These are phyloP conservation scores for Hyphantria cunea DNA, from an alignment of 1,140 invertebrate genomes.

Conservation along the genomic window DNA sequence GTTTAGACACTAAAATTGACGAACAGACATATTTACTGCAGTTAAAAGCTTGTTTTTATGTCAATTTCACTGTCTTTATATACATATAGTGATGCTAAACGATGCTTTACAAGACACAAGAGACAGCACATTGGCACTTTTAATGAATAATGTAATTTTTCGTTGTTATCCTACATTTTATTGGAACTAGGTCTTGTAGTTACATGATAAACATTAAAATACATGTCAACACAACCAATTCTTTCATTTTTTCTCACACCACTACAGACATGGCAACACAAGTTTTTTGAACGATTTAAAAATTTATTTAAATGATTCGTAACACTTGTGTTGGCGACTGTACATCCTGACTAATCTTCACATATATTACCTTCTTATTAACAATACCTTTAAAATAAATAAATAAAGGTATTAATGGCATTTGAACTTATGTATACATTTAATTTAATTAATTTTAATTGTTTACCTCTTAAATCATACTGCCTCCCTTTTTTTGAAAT, in stretches of 20 bases:
- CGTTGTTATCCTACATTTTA: conserved; percentile 61
- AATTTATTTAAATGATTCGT: conserved; percentile 12
- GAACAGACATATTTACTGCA: neutral
- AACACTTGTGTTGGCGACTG: conserved; percentile 28
- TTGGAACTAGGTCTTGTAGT: conserved; percentile 73
- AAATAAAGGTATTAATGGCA: neutral
- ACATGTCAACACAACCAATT: conserved; percentile 79
- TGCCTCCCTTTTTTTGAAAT: neutral
- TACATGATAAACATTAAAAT: conserved; percentile 78
- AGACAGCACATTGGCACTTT: conserved; percentile 56
- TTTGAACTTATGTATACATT: neutral
- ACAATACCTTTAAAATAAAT: neutral
- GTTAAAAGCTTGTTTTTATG: neutral
- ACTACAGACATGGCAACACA: conserved; percentile 33
- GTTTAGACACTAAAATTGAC: conserved; percentile 27
- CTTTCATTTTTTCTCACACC: conserved; percentile 74
- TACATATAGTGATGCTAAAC: conserved; percentile 12
- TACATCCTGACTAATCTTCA: conserved; percentile 28
- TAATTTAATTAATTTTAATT: too few relatives aligned
- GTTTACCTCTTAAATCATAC: neutral
- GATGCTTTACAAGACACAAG: conserved; percentile 39
- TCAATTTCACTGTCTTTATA: conserved; percentile 30
- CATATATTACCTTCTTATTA: neutral
- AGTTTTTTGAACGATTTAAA: conserved; percentile 21
- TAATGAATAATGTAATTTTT: conserved; percentile 57